phyloP scores from a whole-genome alignment of 2,113 vertebrate genomes.

The Strix uralensis region DNA sequence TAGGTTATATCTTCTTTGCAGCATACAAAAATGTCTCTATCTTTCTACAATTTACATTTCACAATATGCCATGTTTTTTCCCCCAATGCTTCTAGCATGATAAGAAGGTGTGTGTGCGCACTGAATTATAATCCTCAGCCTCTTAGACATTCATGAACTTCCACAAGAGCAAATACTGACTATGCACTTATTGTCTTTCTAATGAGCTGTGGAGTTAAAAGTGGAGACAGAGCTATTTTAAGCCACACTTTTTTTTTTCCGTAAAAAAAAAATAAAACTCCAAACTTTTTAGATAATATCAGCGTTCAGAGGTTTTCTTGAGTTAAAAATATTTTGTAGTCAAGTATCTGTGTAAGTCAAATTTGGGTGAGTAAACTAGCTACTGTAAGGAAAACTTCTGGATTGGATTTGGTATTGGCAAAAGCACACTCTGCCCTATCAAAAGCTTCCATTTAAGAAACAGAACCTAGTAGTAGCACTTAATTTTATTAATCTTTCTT shows the following conservation, averaged over 20 bases:
- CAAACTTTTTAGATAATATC: background rate
- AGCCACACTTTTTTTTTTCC: background rate
- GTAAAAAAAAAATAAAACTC: background rate
- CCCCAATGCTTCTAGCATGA: constrained; percentile 30
- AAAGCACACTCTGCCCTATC: background rate
- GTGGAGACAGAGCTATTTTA: constrained; percentile 30
- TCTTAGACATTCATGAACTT: constrained; percentile 56
- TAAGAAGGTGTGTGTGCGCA: constrained; percentile 27
- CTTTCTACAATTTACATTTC: constrained; percentile 5
- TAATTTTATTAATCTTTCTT: constrained; percentile 28
- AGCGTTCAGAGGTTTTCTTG: background rate
- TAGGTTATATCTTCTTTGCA: constrained; percentile 25
- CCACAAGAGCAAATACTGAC: constrained; percentile 53
- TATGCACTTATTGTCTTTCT: constrained; percentile 57
- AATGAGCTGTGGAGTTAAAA: constrained; percentile 33
- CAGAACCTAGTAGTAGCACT: constrained; percentile 14
- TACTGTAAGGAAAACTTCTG: background rate
- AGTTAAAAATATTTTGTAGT: background rate
- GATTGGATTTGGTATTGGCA: constrained; percentile 26
- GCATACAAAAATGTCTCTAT: constrained; percentile 39
- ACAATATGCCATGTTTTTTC: constrained; percentile 31
- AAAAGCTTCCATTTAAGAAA: constrained; percentile 4
- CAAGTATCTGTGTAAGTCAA: background rate
- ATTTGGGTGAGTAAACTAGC: background rate
- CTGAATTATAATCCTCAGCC: constrained; percentile 58